phyloP scores from a whole-genome alignment of 2,797 vertebrate species.

The Hafferia zeledoni region DNA sequence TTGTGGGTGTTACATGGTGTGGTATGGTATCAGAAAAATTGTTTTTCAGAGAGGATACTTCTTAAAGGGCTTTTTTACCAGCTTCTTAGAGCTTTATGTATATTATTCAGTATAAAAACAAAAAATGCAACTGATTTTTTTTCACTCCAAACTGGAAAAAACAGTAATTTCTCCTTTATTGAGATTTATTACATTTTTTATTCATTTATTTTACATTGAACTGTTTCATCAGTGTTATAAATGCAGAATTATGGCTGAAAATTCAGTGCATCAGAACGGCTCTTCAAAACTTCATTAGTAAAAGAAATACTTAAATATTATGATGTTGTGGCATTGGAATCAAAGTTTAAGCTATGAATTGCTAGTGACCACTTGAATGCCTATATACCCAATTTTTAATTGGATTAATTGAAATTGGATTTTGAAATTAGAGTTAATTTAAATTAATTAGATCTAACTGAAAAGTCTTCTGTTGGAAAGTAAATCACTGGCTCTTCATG shows the following conservation, averaged over 20 bases:
- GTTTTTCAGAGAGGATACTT: background rate
- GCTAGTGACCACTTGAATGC: background rate
- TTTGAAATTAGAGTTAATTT: slow-evolving; percentile 21
- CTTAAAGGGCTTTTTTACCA: background rate
- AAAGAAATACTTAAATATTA: slow-evolving; percentile 12
- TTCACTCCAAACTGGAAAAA: background rate
- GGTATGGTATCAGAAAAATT: background rate
- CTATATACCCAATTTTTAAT: background rate
- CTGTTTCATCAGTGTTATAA: background rate
- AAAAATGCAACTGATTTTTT: background rate
- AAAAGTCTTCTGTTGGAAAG: background rate
- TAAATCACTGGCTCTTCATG: background rate
- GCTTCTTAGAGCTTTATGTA: background rate
- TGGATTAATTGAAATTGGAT: background rate
- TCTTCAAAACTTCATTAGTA: background rate
- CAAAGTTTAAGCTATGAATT: background rate
- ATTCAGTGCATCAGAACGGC: background rate
- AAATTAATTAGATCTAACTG: background rate
- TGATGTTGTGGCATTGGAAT: background rate
- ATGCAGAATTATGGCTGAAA: background rate
- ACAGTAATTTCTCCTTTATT: background rate
- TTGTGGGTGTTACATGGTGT: background rate
- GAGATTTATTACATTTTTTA: background rate
- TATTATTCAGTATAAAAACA: background rate
- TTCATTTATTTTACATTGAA: background rate